Base-by-base conservation (phyloP, 1,140 invertebrate genomes). In the Drosophila parvula region DNA sequence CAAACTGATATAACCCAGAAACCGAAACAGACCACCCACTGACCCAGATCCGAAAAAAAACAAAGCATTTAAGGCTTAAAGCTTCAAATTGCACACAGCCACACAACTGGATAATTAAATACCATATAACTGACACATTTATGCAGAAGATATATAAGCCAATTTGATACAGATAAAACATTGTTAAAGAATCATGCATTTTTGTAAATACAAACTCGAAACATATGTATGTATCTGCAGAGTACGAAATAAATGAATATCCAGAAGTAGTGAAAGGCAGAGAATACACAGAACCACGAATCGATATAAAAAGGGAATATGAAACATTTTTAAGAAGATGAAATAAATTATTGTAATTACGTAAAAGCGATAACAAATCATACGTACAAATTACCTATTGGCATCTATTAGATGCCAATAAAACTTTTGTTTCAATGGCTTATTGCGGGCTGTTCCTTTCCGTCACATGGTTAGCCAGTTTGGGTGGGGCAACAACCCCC, bases 301-400 rank as follows among this genome's bases (percentile, higher is more conserved):
- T 57, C 48, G 18, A 53, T 53, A 22, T 53, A 70, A 40, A 56
- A 69, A 30, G 22, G 63, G 38, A 53, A 41, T 53, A 78, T 68
- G 43, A 58, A 68, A 53, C 50, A 78, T 53, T 78, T 78, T 78
- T 78, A 58, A 78, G 38, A 78, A 40, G 74, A 65, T 62, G 78
- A 81, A 88, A 83, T 83, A 89, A 88, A 89, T 68, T 60, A 74
- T 83, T 88, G 79, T 89, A 89, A 89, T 89, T 88, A 89, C 83
- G 55, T 80, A 59, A 74, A 77, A 71, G 41, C 16, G 32, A 45
- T 3, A 69, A 74, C 38, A 69, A 77, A 40, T 50, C 41, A 53
- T 56, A 45, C 48, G 47, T 62, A 65, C 36, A 60, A 45, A 70
- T 48, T 58, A 50, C 36, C 36, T 56, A 82, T 86, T 88, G 83